Evolutionary conservation across 2,888 invertebrate genomes (phyloP).

Genomic region (Magallana nippona): DNA sequence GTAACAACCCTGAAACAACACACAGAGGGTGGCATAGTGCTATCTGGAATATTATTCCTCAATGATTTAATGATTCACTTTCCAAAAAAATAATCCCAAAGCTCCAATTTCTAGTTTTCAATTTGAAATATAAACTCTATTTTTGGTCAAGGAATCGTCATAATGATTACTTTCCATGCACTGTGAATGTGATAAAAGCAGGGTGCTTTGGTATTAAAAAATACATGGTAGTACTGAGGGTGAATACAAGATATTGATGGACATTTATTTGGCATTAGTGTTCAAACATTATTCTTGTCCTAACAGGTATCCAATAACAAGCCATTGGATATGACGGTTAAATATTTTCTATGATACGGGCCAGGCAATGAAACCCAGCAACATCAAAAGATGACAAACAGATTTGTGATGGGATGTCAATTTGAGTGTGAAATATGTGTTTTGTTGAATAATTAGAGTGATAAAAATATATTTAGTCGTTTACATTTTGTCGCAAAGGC

Average conservation of each 20-base stretch:
- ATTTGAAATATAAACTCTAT: conserved; percentile 6
- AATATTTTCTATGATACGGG: background rate
- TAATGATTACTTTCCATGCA: background rate
- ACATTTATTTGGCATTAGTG: background rate
- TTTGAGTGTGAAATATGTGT: conserved; percentile 29
- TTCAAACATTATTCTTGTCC: too few relatives aligned
- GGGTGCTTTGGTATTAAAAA: background rate
- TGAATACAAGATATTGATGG: background rate
- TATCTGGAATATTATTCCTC: too few relatives aligned
- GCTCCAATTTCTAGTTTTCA: background rate
- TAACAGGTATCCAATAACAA: background rate
- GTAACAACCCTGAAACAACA: background rate
- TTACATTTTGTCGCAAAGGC: background rate
- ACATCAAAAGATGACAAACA: background rate
- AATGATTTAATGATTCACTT: background rate
- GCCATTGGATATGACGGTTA: background rate
- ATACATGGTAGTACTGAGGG: background rate
- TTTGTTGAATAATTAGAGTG: background rate
- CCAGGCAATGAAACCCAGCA: background rate
- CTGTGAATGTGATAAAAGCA: background rate
- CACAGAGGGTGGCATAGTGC: too few relatives aligned
- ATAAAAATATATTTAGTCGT: background rate
- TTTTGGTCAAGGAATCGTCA: background rate
- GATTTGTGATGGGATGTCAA: background rate
- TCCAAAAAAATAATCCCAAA: background rate